A percentile compares a stretch with the other conserved stretches of the same genome.
These are phyloP conservation scores for Rafetus swinhoei DNA, from an alignment of 2,113 vertebrate species.

Conservation along the genomic window DNA sequence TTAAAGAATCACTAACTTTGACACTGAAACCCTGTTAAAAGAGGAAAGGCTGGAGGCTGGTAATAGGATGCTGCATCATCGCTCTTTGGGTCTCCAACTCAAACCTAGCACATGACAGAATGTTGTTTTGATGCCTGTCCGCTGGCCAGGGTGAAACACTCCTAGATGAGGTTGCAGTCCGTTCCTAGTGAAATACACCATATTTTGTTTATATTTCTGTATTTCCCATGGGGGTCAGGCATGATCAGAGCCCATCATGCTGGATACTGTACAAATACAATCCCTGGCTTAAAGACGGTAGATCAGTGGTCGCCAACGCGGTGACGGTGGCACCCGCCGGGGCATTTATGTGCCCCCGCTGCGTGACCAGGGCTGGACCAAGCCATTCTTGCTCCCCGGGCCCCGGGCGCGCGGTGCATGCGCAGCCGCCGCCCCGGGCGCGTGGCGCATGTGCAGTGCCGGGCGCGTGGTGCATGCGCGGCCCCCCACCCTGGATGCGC, in stretches of 20 bases:
- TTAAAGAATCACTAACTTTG: not conserved
- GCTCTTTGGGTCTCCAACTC: fast-evolving
- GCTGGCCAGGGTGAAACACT: fast-evolving
- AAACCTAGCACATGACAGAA: fast-evolving
- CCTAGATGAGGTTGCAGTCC: not conserved
- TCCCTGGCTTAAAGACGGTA: not conserved
- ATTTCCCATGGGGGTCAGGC: not conserved
- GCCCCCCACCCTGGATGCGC: no score
- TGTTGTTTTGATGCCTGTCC: not conserved
- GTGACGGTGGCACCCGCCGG: no score
- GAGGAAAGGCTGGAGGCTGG: fast-evolving
- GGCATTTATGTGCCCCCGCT: no score
- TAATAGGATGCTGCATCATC: not conserved
- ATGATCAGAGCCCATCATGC: not conserved
- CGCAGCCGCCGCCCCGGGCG: no score
- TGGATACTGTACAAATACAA: not conserved
- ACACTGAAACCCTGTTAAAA: fast-evolving
- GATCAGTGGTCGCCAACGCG: no score
- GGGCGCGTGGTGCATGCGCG: no score
- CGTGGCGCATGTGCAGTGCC: no score
- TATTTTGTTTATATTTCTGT: not conserved
- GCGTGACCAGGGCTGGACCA: no score
- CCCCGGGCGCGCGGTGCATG: no score
- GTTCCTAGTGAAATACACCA: not conserved
- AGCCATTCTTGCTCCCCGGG: no score